phyloP scores from a whole-genome alignment of 37 sponge, comb jelly and placozoan genomes.

The Geodia barretti region DNA sequence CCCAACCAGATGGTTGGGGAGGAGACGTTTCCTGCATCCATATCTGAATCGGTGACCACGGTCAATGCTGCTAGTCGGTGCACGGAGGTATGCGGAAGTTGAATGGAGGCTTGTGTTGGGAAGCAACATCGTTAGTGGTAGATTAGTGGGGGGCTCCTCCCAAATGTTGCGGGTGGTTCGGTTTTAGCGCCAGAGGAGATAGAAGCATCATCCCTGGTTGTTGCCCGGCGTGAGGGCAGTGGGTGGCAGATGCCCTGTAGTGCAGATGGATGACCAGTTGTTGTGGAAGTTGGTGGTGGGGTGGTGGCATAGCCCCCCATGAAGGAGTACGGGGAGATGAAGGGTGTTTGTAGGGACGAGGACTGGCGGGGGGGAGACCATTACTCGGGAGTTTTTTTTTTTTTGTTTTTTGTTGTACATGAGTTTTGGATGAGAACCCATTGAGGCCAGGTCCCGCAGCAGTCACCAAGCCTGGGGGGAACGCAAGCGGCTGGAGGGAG shows the following conservation, averaged over 20 bases:
- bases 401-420: no score
- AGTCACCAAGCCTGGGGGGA: not conserved
- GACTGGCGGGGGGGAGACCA: not conserved
- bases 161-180: not conserved
- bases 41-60: not conserved
- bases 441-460: not conserved
- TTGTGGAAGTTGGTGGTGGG: not conserved
- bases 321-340: conserved; percentile 31
- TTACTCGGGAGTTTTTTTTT: not conserved
- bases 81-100: not conserved
- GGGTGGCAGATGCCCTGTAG: not conserved
- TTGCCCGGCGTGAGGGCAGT: not conserved
- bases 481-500: not conserved
- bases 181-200: not conserved
- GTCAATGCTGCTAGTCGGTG: not conserved
- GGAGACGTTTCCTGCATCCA: not conserved
- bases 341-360: conserved; percentile 29
- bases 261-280: not conserved
- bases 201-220: conserved; percentile 22
- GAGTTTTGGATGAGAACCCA: not conserved
- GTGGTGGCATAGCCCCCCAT: conserved; percentile 18
- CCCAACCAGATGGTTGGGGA: not conserved
- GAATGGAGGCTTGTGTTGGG: not conserved
- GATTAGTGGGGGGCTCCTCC: not conserved
- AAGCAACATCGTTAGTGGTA: not conserved